These are phyloP conservation scores for Cartodere bifasciata DNA, from an alignment of 2,888 invertebrate genomes.

Conservation along the genomic window DNA sequence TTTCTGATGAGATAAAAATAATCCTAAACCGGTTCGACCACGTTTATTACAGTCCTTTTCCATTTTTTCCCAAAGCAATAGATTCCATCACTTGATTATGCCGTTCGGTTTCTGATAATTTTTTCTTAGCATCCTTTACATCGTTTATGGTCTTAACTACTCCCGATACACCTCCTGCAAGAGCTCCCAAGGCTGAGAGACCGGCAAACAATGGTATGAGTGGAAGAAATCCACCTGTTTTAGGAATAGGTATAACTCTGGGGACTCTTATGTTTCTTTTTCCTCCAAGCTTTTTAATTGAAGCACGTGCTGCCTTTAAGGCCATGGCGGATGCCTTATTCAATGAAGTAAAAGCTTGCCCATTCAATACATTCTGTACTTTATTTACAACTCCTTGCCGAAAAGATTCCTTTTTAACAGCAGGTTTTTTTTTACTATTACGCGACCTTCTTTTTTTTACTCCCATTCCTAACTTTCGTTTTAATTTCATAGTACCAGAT, in stretches of 20 bases:
- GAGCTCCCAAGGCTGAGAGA: background rate
- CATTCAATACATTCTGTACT: background rate
- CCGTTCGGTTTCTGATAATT: no score
- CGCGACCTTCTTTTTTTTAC: slow-evolving; percentile 5
- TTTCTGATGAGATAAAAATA: background rate
- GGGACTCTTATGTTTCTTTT: slow-evolving; percentile 3
- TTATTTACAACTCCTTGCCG: background rate
- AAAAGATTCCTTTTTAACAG: no score
- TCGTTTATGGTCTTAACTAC: no score
- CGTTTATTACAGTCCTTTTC: no score
- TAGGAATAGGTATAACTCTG: slow-evolving; percentile 3
- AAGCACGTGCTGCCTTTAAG: background rate
- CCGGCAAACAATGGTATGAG: slow-evolving; percentile 4
- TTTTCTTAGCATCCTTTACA: no score
- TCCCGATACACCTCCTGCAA: slow-evolving; percentile 2
- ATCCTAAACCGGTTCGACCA: no score
- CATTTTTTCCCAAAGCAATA: no score
- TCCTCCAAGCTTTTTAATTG: slow-evolving; percentile 6
- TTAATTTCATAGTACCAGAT: slow-evolving; percentile 23
- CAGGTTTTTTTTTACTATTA: slow-evolving; percentile 7
- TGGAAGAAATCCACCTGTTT: slow-evolving; percentile 4
- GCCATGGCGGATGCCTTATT: slow-evolving; percentile 3
- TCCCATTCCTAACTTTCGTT: slow-evolving; percentile 23
- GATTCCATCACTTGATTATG: no score
- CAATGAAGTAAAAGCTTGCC: no score